A percentile compares a stretch with the other conserved stretches of the same genome.
phyloP scores from a whole-genome alignment of 1,140 invertebrate genomes.

The Lithobius niger region DNA sequence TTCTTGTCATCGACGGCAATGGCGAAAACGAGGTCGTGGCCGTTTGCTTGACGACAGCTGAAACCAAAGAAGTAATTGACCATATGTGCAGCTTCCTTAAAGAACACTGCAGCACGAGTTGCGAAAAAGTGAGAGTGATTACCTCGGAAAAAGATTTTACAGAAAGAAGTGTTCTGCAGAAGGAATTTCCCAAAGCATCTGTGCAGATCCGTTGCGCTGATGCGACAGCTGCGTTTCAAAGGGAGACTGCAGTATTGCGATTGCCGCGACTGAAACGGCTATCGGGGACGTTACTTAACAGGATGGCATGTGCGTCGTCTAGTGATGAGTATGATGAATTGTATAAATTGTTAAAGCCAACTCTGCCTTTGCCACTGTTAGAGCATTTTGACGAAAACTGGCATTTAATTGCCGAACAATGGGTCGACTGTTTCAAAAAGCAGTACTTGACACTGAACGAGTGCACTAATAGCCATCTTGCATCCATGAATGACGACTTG shows the following conservation, averaged over 20 bases:
- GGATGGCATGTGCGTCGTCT: background rate
- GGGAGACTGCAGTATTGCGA: background rate
- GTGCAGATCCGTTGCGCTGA: background rate
- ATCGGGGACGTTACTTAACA: background rate
- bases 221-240: background rate
- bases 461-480: background rate
- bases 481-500: background rate
- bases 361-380: background rate
- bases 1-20: background rate
- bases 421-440: background rate
- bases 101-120: too few species aligned
- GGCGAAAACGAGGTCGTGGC: background rate
- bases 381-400: background rate
- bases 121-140: background rate
- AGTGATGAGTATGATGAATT: background rate
- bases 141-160: background rate
- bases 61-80: background rate
- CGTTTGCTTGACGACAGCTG: background rate
- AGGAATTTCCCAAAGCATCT: background rate
- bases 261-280: background rate
- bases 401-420: background rate
- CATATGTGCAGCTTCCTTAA: background rate
- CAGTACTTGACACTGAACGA: background rate
- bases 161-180: background rate
- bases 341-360: background rate